Base-by-base conservation (phyloP, 2,888 invertebrate species). In the Ceratothoa steindachneri region DNA sequence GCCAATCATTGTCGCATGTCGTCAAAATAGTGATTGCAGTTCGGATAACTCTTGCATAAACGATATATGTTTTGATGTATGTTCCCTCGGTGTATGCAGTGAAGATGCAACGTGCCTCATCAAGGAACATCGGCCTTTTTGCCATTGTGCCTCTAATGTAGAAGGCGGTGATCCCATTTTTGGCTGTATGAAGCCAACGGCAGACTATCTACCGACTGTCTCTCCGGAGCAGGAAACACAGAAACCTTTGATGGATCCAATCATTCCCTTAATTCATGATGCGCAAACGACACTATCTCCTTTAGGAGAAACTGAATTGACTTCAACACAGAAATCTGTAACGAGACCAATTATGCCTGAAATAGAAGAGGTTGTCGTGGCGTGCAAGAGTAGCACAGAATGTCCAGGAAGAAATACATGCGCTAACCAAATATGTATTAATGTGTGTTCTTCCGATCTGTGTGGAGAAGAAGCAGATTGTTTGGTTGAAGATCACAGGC, bases 41-140 rank as follows among this genome's bases (percentile, higher is more conserved):
- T 87, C 88, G 78, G 89, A 90, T 82, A 86, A 88, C 81, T 90
- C 91, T 9, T 92, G 92, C 82, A 88, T 91, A n/a, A 90, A 91
- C 82, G 86, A 89, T 78, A 88, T 86, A 80, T 94, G 94, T 82
- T 85, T 88, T 65, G 89, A 91, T 82, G 93, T 93, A 7, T 95
- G 95, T 82, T 87, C 90, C 30, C 12, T 76, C 0, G 92, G 93
- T 19, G 29, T 71, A 12, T 94, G 94, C 81, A 93, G 92, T 3
- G 86, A 87, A 70, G 92, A 93, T 83, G 90, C 93, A 0, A 89
- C 90, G 73, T 94, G 94, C 82, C 87, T 90, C 75, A 90, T 91
- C 0, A 90, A 90, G 84, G 86, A 90, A 75, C 93, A 93, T 27
- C 28, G 67, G 24, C 52, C 72, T 12, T n/a, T 72, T 30, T 77